Evolutionary conservation across 1,140 invertebrate genomes (phyloP).

Genomic region (Pararge aegeria): DNA sequence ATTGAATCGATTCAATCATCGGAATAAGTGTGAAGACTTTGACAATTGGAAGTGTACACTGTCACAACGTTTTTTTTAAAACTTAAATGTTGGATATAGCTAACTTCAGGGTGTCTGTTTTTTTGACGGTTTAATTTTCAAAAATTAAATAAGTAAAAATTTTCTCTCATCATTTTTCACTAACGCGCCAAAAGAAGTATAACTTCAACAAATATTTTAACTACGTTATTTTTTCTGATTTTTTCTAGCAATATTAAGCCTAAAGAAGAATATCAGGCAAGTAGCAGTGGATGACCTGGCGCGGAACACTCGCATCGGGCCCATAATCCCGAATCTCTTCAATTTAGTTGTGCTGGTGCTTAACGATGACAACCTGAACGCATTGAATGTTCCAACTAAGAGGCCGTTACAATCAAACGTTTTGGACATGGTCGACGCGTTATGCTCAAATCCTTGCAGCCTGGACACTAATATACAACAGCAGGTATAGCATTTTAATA

Average conservation of each 20-base stretch:
- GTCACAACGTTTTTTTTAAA: too few relatives aligned
- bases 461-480: conserved; percentile 75
- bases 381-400: conserved; percentile 66
- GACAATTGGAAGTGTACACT: too few relatives aligned
- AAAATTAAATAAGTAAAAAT: too few relatives aligned
- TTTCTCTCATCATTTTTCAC: too few relatives aligned
- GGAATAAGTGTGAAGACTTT: too few relatives aligned
- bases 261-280: conserved; percentile 65
- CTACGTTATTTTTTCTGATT: conserved; percentile 13
- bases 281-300: conserved; percentile 72
- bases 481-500: conserved; percentile 46
- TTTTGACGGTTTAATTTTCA: too few relatives aligned
- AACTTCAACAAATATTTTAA: too few relatives aligned
- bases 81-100: too few relatives aligned
- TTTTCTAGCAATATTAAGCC: conserved; percentile 71
- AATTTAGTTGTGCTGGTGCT: conserved; percentile 71
- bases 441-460: conserved; percentile 75
- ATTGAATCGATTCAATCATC: too few relatives aligned
- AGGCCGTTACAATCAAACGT: conserved; percentile 71
- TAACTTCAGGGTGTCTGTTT: too few relatives aligned
- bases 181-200: too few relatives aligned
- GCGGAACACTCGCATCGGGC: conserved; percentile 73
- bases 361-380: conserved; percentile 73
- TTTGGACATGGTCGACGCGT: conserved; percentile 72
- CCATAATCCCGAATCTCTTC: conserved; percentile 75